Conservation (phyloP, 2,113 vertebrate genomes). For the Etheostoma cragini region DNA sequence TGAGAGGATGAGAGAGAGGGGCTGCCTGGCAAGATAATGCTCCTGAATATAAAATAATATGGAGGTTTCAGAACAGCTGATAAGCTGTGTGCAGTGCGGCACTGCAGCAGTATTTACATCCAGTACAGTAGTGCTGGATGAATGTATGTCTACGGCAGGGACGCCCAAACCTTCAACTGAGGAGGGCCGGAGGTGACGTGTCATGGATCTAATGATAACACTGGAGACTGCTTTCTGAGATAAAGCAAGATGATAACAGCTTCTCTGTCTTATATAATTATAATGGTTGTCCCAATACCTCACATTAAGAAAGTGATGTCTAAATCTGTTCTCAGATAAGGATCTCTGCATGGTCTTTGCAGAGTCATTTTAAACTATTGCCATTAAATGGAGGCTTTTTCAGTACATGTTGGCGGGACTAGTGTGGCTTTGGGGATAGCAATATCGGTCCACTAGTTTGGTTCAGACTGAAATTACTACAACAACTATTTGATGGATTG, state of each 20-base stretch:
- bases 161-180: slow-evolving; percentile 18
- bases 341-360: not conserved
- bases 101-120: slow-evolving; percentile 56
- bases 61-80: slow-evolving; percentile 55
- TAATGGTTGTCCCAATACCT: not conserved
- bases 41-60: slow-evolving; percentile 67
- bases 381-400: not conserved
- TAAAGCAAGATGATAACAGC: slow-evolving; percentile 33
- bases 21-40: slow-evolving; percentile 42
- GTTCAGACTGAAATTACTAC: not conserved
- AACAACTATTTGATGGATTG: not conserved
- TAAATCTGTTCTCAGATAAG: slow-evolving; percentile 35
- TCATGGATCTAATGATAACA: slow-evolving; percentile 13
- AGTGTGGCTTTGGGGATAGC: not conserved
- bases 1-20: slow-evolving; percentile 22
- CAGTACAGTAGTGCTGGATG: slow-evolving; percentile 35
- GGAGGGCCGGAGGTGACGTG: slow-evolving; percentile 15
- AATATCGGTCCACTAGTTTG: not conserved
- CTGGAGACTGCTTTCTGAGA: slow-evolving; percentile 11
- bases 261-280: slow-evolving; percentile 20
- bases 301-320: slow-evolving; percentile 26
- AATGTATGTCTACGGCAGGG: slow-evolving; percentile 39
- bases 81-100: slow-evolving; percentile 61
- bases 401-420: not conserved
- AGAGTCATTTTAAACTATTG: not conserved